Conservation (phyloP, 2,797 vertebrate species). For the Sebastes itinus region DNA sequence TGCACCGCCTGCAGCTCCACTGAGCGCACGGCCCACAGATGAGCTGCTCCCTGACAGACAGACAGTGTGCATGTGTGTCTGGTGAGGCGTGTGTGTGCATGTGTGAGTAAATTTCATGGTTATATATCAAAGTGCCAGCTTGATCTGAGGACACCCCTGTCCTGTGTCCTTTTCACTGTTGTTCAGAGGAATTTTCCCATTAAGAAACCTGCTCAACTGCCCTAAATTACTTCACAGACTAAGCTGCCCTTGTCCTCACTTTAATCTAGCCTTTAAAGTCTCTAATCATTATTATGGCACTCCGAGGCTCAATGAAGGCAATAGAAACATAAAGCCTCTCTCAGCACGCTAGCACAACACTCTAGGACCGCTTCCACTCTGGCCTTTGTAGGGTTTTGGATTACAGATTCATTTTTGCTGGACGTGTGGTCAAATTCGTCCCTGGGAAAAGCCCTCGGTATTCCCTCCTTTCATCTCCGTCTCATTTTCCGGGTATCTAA, state of each 20-base stretch:
- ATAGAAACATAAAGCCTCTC: constrained; percentile 73
- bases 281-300: constrained; percentile 78
- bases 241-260: constrained; percentile 72
- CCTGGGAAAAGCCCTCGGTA: constrained; percentile 67
- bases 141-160: constrained; percentile 39
- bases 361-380: constrained; percentile 65
- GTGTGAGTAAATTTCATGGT: constrained; percentile 34
- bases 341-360: constrained; percentile 77
- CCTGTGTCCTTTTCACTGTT: constrained; percentile 44
- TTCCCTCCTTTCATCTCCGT: constrained; percentile 69
- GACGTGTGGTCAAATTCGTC: constrained; percentile 75
- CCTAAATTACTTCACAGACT: constrained; percentile 75
- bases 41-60: constrained; percentile 21
- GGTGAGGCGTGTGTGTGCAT: background rate
- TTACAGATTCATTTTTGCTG: constrained; percentile 80
- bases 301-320: constrained; percentile 73
- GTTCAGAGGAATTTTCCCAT: constrained; percentile 76
- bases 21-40: constrained; percentile 33
- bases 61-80: background rate
- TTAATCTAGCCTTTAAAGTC: constrained; percentile 79
- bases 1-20: constrained; percentile 61
- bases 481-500: constrained; percentile 84
- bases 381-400: constrained; percentile 72
- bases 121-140: constrained; percentile 38
- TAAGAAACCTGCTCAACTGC: constrained; percentile 68